Base-by-base conservation (phyloP, 2,888 invertebrate genomes). In the Poecilus cupreus region DNA sequence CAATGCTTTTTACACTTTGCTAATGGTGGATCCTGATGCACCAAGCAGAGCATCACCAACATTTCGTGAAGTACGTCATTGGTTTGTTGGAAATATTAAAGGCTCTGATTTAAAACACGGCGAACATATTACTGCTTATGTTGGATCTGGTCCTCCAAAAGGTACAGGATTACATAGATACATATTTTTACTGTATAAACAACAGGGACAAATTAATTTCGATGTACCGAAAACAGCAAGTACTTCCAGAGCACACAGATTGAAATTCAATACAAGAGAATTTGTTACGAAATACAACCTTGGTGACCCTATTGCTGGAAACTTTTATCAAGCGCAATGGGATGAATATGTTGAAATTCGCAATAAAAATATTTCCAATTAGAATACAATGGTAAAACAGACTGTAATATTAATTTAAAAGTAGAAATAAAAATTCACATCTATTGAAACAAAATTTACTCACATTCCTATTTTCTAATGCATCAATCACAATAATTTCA, bases 11-110 rank as follows among this genome's bases (percentile, higher is more conserved):
- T 88, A 88, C 81, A 84, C 86, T 0, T 85, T 92, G 20, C 90
- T 90, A 24, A 90, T 92, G 91, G 89, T 90, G 0, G 95, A 96
- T 88, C 95, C 95, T 2, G 96, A 96, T 89, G 95, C 95, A 0
- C 95, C 95, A 3, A 94, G 93, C 84, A 91, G 95, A 32, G 90
- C 91, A 83, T 91, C 92, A 79, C 95, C 95, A 0, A 93, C 91
- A 83, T 92, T 91, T 84, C 90, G 94, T 24, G 95, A 95, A 89
- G 94, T 93, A 92, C 93, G 94, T 84, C 95, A 96, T 87, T 96
- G 95, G 95, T 88, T 95, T 10, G 92, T 95, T 26, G 94, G 92
- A 18, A 96, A 96, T 86, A 94, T 96, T 85, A 92, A 92, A 8
- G 94, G 93, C 26, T 89, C 26, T 20, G 75, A 81, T 13, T 20